Conservation (phyloP, 2,888 invertebrate species). For the Pterobdella sp. region DNA sequence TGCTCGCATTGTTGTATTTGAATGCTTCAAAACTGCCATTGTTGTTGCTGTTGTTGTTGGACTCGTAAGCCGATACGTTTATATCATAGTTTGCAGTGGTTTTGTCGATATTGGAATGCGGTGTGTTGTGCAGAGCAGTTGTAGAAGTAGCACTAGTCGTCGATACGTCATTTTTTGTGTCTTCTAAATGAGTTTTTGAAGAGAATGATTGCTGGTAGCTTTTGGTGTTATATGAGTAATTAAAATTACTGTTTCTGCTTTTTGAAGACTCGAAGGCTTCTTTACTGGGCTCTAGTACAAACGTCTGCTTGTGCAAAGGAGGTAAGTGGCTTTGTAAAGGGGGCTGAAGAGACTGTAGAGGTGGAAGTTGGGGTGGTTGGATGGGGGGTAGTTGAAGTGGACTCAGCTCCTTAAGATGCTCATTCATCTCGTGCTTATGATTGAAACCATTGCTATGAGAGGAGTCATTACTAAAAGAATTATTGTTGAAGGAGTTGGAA, state of each 20-base stretch:
- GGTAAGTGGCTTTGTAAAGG: background rate
- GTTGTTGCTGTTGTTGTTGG: constrained; percentile 20
- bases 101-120: background rate
- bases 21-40: background rate
- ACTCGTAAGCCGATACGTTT: background rate
- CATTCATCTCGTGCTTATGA: background rate
- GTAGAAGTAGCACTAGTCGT: background rate
- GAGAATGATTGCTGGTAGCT: background rate
- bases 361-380: background rate
- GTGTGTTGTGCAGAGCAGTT: constrained; percentile 7
- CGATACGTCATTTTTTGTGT: background rate
- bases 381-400: background rate
- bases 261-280: background rate
- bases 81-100: background rate
- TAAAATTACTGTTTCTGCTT: background rate
- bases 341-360: background rate
- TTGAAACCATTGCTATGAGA: constrained; percentile 3
- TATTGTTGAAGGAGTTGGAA: background rate
- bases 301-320: background rate
- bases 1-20: no score
- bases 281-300: background rate
- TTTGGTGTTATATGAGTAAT: background rate
- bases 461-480: no score
- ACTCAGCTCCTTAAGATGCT: background rate
- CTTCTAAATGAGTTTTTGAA: background rate